Base-by-base conservation (phyloP, 2,888 invertebrate species). In the Mechanitis mazaeus region DNA sequence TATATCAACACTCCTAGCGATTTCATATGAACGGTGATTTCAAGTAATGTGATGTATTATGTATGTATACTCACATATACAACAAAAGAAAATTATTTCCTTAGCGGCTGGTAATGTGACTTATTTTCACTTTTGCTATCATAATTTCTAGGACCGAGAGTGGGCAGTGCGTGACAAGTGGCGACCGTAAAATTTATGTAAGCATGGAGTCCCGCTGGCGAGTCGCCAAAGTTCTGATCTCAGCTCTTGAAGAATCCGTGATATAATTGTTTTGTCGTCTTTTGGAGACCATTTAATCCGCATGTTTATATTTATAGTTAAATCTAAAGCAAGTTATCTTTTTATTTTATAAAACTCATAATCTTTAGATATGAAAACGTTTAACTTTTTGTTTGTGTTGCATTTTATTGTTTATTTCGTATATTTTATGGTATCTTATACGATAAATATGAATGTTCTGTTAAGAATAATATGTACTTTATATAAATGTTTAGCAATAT, bases 181-280 rank as follows among this genome's bases (percentile, higher is more conserved):
- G 68, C 55, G 68, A 68, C 65, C 77, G 82, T 80, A 74, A 82
- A 84, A 80, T 85, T 81, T 81, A 84, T 83, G 78, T 81, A 83
- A 82, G 78, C 76, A 65, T 67, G 67, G 72, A 64, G 69, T 68
- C 69, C 67, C 71, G 63, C 75, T 87, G 87, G 87, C 85, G 54
- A 38, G 59, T 4, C 59, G 82, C 87, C 87, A 85, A 77, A 64
- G 65, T 68, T 69, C 73, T 76, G 76, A 75, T 79, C 75, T 86
- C 84, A 84, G 80, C 77, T 74, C 74, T 79, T 70, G 75, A 75
- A 78, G 74, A 76, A 75, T 72, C 78, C 77, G 72, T 77, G 75
- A 80, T 79, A 76, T 84, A 85, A 87, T 86, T 83, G 83, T 84
- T 85, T 81, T 79, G 80, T 77, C 80, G 79, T 82, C 69, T 75